Evolutionary conservation across 2,113 vertebrate species (phyloP).

Genomic region (Carassius auratus): DNA sequence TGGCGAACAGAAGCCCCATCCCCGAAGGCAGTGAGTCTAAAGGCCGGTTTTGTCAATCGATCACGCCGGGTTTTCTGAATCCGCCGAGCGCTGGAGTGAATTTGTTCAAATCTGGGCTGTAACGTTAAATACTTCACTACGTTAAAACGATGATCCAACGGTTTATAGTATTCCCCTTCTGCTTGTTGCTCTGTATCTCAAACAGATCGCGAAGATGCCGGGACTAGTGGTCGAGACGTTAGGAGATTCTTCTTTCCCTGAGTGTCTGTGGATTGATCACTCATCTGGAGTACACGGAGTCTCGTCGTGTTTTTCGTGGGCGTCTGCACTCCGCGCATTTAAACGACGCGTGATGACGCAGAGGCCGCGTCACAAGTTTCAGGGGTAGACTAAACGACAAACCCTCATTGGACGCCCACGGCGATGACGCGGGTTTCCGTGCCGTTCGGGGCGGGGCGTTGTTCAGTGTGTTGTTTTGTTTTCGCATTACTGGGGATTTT

Average conservation of each 20-base stretch:
- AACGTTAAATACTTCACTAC: background rate
- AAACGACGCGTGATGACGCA: conserved; percentile 33
- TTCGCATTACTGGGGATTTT: conserved; percentile 9
- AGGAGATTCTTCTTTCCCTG: too few species aligned
- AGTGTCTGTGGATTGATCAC: too few species aligned
- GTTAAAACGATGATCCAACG: background rate
- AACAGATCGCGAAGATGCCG: background rate
- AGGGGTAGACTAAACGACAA: background rate
- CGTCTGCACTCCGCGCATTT: background rate
- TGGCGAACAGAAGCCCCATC: conserved; percentile 77
- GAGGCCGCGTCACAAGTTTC: conserved; percentile 13
- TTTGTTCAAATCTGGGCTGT: background rate
- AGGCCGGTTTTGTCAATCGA: background rate
- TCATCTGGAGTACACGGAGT: background rate
- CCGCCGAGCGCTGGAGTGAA: background rate
- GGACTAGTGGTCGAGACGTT: background rate
- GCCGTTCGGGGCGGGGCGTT: background rate
- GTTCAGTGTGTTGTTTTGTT: background rate
- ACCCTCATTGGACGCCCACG: conserved; percentile 39
- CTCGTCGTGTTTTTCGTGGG: conserved; percentile 33
- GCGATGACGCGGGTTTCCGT: conserved; percentile 5
- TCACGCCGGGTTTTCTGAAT: background rate
- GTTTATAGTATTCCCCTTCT: too few species aligned
- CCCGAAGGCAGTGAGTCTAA: conserved; percentile 26
- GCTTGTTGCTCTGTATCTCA: background rate